Evolutionary conservation across 2,113 vertebrate species (phyloP).

Genomic region (Illadopsis cleaveri): DNA sequence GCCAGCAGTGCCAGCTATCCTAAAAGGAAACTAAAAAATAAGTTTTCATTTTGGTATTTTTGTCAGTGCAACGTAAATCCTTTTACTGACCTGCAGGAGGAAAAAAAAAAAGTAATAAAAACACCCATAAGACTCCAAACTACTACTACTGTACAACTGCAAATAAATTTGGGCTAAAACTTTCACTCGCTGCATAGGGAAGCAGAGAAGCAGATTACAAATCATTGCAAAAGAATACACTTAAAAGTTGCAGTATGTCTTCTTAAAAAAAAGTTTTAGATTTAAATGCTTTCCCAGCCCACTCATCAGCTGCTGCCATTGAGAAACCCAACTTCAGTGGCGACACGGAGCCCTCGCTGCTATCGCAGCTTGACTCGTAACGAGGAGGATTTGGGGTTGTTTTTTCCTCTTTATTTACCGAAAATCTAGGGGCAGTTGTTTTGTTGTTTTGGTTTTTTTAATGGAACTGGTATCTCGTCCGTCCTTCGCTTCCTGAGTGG

Average conservation of each 20-base stretch:
- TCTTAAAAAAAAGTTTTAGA: constrained; percentile 3
- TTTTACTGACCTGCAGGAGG: constrained; percentile 98
- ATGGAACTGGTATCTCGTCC: not conserved
- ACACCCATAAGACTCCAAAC: constrained; percentile 75
- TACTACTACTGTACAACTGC: constrained; percentile 74
- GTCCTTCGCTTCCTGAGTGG: constrained; percentile 55
- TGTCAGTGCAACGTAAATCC: constrained; percentile 91
- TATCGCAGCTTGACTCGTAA: not conserved
- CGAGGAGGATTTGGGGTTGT: not conserved
- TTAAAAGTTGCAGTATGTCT: constrained; percentile 63
- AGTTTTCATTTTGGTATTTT: constrained; percentile 94
- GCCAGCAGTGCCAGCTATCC: constrained; percentile 98
- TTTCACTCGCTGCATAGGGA: constrained; percentile 63
- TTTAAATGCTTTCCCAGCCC: constrained; percentile 50
- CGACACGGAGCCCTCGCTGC: not conserved
- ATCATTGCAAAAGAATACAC: constrained; percentile 68
- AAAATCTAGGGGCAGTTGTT: constrained; percentile 30
- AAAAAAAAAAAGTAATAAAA: constrained; percentile 80
- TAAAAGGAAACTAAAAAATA: constrained; percentile 91
- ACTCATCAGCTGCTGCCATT: not conserved
- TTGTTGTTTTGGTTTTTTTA: not conserved
- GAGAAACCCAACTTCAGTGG: constrained; percentile 26
- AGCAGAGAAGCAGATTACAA: constrained; percentile 71
- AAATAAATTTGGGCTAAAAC: constrained; percentile 66
- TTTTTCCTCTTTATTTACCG: not conserved